Base-by-base conservation (phyloP, 2,113 vertebrate species). In the Papio anubis region DNA sequence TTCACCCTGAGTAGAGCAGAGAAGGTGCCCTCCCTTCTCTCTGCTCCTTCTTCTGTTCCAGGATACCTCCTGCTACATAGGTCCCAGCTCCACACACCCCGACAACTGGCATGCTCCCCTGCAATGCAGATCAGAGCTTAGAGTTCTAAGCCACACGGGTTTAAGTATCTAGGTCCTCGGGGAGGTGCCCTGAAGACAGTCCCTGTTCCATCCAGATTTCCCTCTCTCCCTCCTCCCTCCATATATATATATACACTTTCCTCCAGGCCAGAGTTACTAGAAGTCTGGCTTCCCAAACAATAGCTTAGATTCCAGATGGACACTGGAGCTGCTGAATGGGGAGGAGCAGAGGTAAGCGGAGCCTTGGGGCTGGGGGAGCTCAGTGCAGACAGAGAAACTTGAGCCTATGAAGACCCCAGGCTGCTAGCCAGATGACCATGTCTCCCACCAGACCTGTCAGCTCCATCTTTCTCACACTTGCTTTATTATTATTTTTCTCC, bases 281-380 rank as follows among this genome's bases (percentile, higher is more conserved):
- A 80, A 87, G 43, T 78, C 85, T 91, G 81, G 61, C 38, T 94
- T 93, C 68, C 66, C 64, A 61, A 89, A 73, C 68, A 78, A 72
- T 0, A 55, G 70, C 14, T 81, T 30, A 40, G 72, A 57, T 57
- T 87, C 96, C 85, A 59, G 95, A 80, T 10, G 32, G 72, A 70
- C 23, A 78, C 40, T 1, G 4, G 84, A 70, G 79, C 61, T 61
- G 88, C 68, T 2, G 52, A 68, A 0, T 35, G 30, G 59, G 85
- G 45, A 25, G 73, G 48, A 55, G 80, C 55, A 17, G 87, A 38
- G 52, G 55, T n/a, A 8, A 20, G n/a, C 0, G 16, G 52, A 18
- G 70, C 35, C 57, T 21, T 70, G 43, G 20, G 57, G 50, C 5
- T 38, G 43, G 64, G 68, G 16, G 3, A 50, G 30, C 52, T 43